Evolutionary conservation across 2,113 vertebrate species (phyloP).

Genomic region (Tragulus kanchil): DNA sequence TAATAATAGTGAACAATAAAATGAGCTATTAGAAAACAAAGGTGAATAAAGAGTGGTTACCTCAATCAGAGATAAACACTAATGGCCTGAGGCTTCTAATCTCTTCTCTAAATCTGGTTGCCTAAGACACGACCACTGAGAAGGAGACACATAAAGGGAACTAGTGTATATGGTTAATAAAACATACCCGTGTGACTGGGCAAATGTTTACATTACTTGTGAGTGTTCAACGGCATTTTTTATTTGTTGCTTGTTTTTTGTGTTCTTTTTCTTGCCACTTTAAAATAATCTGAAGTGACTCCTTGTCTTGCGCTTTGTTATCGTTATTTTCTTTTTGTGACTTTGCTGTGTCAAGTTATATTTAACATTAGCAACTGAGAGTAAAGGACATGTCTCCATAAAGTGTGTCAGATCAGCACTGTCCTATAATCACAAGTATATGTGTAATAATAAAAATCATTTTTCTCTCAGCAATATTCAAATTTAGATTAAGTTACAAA

Average conservation of each 20-base stretch:
- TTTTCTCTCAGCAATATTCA: constrained; percentile 25
- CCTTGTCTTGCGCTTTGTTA: not conserved
- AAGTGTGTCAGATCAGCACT: not conserved
- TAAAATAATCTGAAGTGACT: not conserved
- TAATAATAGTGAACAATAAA: not conserved
- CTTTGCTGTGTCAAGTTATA: not conserved
- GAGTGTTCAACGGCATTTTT: not conserved
- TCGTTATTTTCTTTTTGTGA: not conserved
- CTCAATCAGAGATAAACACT: not conserved
- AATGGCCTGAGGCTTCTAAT: not conserved
- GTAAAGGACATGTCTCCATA: not conserved
- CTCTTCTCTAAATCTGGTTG: not conserved
- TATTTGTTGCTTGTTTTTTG: not conserved
- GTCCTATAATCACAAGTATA: not conserved
- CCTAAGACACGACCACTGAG: not conserved
- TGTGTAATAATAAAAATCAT: not conserved
- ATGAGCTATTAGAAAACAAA: not conserved
- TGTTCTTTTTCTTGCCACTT: not conserved
- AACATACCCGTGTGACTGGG: not conserved
- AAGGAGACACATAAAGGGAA: not conserved
- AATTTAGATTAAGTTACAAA: constrained; percentile 12
- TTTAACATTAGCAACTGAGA: constrained; percentile 5
- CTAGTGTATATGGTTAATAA: not conserved
- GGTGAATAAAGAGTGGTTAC: not conserved
- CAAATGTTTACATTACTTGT: constrained; percentile 1